phyloP scores from a whole-genome alignment of 2,113 vertebrate species.

The Tympanuchus pallidicinctus region DNA sequence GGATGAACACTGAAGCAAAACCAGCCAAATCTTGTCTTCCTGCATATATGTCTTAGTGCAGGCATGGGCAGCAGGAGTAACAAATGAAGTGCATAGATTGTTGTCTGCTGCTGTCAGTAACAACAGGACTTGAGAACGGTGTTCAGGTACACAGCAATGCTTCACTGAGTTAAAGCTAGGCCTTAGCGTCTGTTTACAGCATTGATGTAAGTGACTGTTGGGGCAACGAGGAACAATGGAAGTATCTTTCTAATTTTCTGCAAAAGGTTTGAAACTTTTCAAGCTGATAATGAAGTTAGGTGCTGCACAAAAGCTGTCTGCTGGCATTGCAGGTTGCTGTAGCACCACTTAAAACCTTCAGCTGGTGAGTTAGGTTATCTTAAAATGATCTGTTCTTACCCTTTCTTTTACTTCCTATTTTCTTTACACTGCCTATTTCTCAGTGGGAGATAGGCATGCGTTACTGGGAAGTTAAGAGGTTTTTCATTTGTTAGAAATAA shows the following conservation, averaged over 20 bases:
- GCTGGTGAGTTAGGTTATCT: background rate
- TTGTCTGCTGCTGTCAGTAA: background rate
- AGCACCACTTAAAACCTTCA: background rate
- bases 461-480: background rate
- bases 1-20: background rate
- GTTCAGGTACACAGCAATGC: background rate
- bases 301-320: accelerated
- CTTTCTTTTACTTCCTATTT: background rate
- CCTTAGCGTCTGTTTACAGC: background rate
- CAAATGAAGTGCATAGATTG: background rate
- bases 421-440: background rate
- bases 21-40: background rate
- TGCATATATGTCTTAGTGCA: accelerated
- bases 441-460: background rate
- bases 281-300: background rate
- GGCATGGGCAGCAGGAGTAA: accelerated
- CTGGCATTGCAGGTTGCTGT: background rate
- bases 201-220: background rate
- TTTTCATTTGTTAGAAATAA: background rate
- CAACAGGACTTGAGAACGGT: accelerated
- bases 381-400: background rate
- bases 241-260: background rate
- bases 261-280: background rate
- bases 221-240: background rate
- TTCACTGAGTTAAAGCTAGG: background rate